Conservation (phyloP, 37 sponge, comb jelly and placozoan genomes). For the Dysidea cf. avara region DNA sequence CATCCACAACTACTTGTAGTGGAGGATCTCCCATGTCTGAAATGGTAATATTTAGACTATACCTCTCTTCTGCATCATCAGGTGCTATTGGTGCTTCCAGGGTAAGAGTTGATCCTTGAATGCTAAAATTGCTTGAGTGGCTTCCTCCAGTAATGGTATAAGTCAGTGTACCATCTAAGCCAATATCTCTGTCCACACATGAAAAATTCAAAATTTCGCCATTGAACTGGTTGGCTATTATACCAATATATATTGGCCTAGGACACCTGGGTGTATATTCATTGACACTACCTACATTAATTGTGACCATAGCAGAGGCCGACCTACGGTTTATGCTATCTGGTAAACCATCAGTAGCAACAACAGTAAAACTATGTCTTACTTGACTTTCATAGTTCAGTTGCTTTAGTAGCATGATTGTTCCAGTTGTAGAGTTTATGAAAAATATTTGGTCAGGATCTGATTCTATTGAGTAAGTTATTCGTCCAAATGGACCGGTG, state of each 20-base stretch:
- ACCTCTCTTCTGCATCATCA: slow-evolving; percentile 15
- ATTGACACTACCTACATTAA: slow-evolving; percentile 58
- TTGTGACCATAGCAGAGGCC: slow-evolving; percentile 38
- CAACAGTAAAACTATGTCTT: slow-evolving; percentile 26
- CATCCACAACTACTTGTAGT: slow-evolving; percentile 15
- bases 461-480: slow-evolving; percentile 14
- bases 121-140: slow-evolving; percentile 4
- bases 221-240: slow-evolving; percentile 13
- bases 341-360: slow-evolving; percentile 57
- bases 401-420: neutral
- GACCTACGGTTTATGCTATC: slow-evolving; percentile 38
- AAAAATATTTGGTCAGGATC: neutral
- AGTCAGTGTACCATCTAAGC: slow-evolving; percentile 23
- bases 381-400: slow-evolving; percentile 17
- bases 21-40: slow-evolving; percentile 27
- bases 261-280: slow-evolving; percentile 47
- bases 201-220: slow-evolving; percentile 31
- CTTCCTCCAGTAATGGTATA: slow-evolving; percentile 40
- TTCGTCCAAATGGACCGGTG: slow-evolving; percentile 37
- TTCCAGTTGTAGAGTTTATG: slow-evolving; percentile 1
- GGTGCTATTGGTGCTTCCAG: slow-evolving; percentile 14
- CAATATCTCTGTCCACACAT: slow-evolving; percentile 50
- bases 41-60: slow-evolving; percentile 28
- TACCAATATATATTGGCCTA: slow-evolving; percentile 41
- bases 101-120: neutral